Evolutionary conservation across 2,113 vertebrate genomes (phyloP).

Genomic region (Paedocypris sp.): DNA sequence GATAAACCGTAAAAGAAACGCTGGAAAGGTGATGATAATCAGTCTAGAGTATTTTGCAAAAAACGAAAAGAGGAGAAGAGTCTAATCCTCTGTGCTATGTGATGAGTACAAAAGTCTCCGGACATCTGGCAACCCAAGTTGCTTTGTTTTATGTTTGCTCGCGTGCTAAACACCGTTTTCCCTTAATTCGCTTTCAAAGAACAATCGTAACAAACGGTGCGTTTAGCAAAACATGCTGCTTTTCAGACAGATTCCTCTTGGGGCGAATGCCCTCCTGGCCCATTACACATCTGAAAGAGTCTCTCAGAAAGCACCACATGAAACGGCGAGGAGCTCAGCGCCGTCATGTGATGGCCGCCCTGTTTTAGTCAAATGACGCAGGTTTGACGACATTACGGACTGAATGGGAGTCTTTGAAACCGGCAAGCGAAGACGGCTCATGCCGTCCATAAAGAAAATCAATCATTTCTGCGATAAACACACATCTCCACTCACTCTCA

Average conservation of each 20-base stretch:
- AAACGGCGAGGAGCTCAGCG: slow-evolving; percentile 35
- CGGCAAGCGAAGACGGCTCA: not conserved
- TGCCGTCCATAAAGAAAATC: slow-evolving; percentile 35
- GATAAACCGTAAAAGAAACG: too few relatives aligned
- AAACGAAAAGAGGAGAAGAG: not conserved
- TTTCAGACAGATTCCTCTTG: not conserved
- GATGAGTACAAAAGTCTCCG: too few relatives aligned
- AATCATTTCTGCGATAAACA: slow-evolving; percentile 7
- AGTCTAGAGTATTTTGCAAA: not conserved
- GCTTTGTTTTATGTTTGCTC: not conserved
- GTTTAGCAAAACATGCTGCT: not conserved
- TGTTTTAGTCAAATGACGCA: slow-evolving; percentile 47
- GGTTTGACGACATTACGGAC: slow-evolving; percentile 38
- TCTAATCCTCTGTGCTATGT: not conserved
- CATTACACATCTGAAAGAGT: slow-evolving; percentile 28
- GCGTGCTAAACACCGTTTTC: not conserved
- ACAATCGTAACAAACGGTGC: not conserved
- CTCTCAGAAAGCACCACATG: slow-evolving; percentile 37
- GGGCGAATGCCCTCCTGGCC: not conserved
- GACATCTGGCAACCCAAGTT: not conserved
- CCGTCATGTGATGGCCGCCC: slow-evolving; percentile 52
- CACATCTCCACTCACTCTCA: not conserved
- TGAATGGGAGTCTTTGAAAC: slow-evolving; percentile 52
- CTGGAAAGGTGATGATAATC: too few relatives aligned
- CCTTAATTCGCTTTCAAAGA: not conserved